Base-by-base conservation (phyloP, 1,140 invertebrate species). In the Euschistus heros region DNA sequence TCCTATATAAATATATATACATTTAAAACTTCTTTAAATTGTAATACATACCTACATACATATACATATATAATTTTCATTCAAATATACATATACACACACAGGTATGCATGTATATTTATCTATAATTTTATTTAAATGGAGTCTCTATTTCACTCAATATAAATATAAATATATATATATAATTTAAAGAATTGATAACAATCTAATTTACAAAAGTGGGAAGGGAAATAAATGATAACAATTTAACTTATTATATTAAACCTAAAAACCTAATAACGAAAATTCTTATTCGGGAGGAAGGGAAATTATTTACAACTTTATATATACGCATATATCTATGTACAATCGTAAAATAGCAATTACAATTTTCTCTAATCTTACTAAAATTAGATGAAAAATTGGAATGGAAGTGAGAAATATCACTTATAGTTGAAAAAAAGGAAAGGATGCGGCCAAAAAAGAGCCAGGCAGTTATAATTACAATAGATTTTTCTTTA, bases 151-250 rank as follows among this genome's bases (percentile, higher is more conserved):
- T 24, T 57, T 37, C 13, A 37, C 17, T 20, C 8, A 37, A 33
- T 61, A 61, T 22, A 61, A 18, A 22, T 61, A 61, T 59, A 8
- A 26, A 8, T 33, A 33, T 15, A 27, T 22, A 61, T 42, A 61
- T 64, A 64, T 64, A 54, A 64, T 64, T 64, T 64, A 64, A 64
- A 54, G 42, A 52, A 20, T 47, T 10, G 24, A 64, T 64, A 64
- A 64, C 63, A 64, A 64, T 47, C 47, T 64, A 64, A 64, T 55
- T 42, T 52, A 64, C 26, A 54, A 37, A n/a, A 37, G 33, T 20
- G 30, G 30, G 42, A 61, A 42, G 22, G 30, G 59, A 26, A 61
- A 26, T 44, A 61, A 61, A 42, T 37, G 17, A 37, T 61, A 61
- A 61, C 37, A 33, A 61, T 42, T 61, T 22, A 61, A 20, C 26